Evolutionary conservation across 2,797 vertebrate species (phyloP).

Genomic region (Oreochromis mossambicus): DNA sequence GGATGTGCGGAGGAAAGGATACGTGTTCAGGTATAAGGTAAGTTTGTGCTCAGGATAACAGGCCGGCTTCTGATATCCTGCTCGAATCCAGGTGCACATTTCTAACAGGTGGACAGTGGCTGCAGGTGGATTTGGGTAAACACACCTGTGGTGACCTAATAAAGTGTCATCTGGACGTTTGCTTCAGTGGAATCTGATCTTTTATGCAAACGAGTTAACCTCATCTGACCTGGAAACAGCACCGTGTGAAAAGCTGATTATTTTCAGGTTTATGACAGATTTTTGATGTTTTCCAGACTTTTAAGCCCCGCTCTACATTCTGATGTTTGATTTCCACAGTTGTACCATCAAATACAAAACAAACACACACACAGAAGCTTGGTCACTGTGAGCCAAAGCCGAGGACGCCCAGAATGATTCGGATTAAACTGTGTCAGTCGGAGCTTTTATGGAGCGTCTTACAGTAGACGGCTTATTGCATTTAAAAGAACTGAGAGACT

Average conservation of each 20-base stretch:
- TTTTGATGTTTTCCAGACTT: not conserved
- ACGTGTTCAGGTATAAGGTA: constrained; percentile 92
- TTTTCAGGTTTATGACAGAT: not conserved
- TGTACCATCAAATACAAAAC: not conserved
- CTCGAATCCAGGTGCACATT: not conserved
- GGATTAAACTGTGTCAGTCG: not conserved
- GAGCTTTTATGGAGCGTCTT: not conserved
- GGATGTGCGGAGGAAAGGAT: constrained; percentile 94
- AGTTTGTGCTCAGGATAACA: not conserved
- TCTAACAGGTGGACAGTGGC: not conserved
- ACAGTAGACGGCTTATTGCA: not conserved
- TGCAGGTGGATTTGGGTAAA: not conserved
- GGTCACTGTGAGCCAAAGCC: not conserved
- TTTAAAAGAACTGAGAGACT: not conserved
- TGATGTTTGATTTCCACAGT: not conserved
- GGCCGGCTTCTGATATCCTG: not conserved
- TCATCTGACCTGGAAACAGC: not conserved
- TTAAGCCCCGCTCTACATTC: not conserved
- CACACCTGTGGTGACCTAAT: not conserved
- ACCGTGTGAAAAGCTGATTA: not conserved
- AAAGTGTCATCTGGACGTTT: not conserved
- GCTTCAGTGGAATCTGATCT: not conserved
- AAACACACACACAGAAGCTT: not conserved
- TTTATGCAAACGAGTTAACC: rapidly evolving
- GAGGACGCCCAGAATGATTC: not conserved